Base-by-base conservation (phyloP, 2,113 vertebrate genomes). In the Struthio camelus region DNA sequence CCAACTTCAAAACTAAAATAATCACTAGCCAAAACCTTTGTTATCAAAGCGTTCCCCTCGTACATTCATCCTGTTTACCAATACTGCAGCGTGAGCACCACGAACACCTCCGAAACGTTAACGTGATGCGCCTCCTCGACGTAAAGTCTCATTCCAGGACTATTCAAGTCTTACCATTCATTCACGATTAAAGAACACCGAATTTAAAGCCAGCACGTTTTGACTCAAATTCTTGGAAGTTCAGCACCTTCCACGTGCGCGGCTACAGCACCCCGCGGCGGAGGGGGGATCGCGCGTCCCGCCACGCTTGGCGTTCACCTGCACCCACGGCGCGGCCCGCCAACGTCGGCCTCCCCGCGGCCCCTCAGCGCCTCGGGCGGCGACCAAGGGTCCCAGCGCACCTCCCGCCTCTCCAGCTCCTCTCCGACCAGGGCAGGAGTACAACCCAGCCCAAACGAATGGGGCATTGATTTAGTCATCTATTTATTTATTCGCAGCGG, bases 21-120 rank as follows among this genome's bases (percentile, higher is more conserved):
- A 2, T 2, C 76, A 40, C 8, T 15, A 46, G 71, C 9, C 11
- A 24, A 62, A 80, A 30, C 4, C 14, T 36, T 53, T 38, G 38
- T 44, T 65, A 53, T 5, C 6, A 59, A 44, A 93, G 20, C 22
- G n/a, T 34, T 42, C 10, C 11, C 36, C 11, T 46, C 19, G 34
- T 4, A 6, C 16, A 3, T 13, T 50, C 44, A 14, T 6, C 44
- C 18, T 2, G 9, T 51, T 85, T 34, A 27, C 16, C 8, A 7
- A 2, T 0, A 28, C 8, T 1, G 8, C 4, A 46, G 11, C 0
- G 6, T 23, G 13, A 17, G 6, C 0, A 6, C 13, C 23, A 16
- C 2, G 8, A 77, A 25, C 6, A 23, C 1, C 0, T 14, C 27
- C 17, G 12, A 4, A 19, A 28, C 2, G 0, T n/a, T 19, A 27